A percentile compares a stretch with the other conserved stretches of the same genome.
Evolutionary conservation across 2,888 invertebrate genomes (phyloP).

Genomic region (Heliconius ismenius): DNA sequence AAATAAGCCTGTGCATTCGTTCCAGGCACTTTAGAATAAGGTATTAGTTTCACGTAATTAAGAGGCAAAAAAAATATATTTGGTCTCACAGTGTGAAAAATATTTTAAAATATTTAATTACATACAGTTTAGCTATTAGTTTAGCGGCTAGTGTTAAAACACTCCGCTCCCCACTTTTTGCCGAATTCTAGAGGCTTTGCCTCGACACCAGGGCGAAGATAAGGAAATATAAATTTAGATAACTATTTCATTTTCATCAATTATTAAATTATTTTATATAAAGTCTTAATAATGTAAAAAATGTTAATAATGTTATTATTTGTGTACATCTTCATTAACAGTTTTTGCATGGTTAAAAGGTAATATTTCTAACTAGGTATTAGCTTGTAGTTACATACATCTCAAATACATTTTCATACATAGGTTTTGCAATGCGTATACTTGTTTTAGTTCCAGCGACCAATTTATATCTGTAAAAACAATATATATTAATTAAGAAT

Average conservation of each 20-base stretch:
- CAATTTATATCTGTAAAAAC: neutral
- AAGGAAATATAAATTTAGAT: too few relatives aligned
- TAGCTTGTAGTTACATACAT: too few relatives aligned
- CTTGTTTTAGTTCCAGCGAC: neutral
- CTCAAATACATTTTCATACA: neutral
- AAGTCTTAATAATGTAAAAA: neutral
- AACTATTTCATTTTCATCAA: too few relatives aligned
- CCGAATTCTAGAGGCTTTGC: too few relatives aligned
- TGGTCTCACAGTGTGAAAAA: slow-evolving; percentile 4
- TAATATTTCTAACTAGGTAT: neutral
- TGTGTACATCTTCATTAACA: neutral
- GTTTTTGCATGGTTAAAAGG: neutral
- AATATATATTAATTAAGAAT: neutral
- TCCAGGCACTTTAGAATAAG: slow-evolving; percentile 40
- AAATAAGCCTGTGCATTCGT: slow-evolving; percentile 37
- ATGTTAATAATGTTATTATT: too few relatives aligned
- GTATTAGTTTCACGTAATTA: slow-evolving; percentile 40
- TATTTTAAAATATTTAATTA: neutral
- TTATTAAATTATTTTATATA: neutral
- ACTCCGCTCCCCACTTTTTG: too few relatives aligned
- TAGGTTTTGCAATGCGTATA: neutral
- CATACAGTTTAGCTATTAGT: too few relatives aligned
- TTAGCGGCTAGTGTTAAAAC: too few relatives aligned
- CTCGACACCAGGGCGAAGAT: too few relatives aligned
- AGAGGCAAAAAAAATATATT: slow-evolving; percentile 31